These are phyloP conservation scores for Drosophila bunnanda DNA, from an alignment of 2,888 invertebrate species.

Conservation along the genomic window DNA sequence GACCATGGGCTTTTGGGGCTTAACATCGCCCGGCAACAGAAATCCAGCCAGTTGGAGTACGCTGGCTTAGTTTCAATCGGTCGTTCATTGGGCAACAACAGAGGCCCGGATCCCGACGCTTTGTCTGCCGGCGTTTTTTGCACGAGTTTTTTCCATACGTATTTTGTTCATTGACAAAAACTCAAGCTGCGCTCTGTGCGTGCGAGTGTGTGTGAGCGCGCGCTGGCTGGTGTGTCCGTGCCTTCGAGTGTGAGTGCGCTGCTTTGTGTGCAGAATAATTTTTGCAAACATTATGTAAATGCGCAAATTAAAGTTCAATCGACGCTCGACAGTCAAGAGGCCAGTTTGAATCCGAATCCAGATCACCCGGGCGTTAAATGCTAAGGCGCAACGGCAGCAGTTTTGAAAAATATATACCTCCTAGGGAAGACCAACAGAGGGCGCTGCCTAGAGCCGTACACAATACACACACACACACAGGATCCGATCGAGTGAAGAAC, in stretches of 20 bases:
- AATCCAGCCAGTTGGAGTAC: constrained; percentile 22
- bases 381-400: constrained; percentile 41
- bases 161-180: constrained; percentile 81
- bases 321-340: constrained; percentile 27
- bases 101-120: constrained; percentile 33
- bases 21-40: constrained; percentile 19
- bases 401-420: constrained; percentile 22
- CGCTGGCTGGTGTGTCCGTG: constrained; percentile 43
- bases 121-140: constrained; percentile 61
- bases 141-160: constrained; percentile 80
- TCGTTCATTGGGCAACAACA: constrained; percentile 48
- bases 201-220: constrained; percentile 41
- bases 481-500: constrained; percentile 22
- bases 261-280: constrained; percentile 68
- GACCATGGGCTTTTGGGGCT: neutral
- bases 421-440: constrained; percentile 21
- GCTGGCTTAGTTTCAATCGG: constrained; percentile 57
- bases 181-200: constrained; percentile 66
- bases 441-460: constrained; percentile 16
- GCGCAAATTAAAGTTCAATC: constrained; percentile 60
- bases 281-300: constrained; percentile 65
- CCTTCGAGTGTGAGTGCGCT: constrained; percentile 38
- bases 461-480: constrained; percentile 14
- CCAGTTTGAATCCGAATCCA: constrained; percentile 36
- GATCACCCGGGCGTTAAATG: constrained; percentile 49